A percentile compares a stretch with the other conserved stretches of the same genome.
Conservation (phyloP, 2,888 invertebrate species). For the Desoria tigrina region DNA sequence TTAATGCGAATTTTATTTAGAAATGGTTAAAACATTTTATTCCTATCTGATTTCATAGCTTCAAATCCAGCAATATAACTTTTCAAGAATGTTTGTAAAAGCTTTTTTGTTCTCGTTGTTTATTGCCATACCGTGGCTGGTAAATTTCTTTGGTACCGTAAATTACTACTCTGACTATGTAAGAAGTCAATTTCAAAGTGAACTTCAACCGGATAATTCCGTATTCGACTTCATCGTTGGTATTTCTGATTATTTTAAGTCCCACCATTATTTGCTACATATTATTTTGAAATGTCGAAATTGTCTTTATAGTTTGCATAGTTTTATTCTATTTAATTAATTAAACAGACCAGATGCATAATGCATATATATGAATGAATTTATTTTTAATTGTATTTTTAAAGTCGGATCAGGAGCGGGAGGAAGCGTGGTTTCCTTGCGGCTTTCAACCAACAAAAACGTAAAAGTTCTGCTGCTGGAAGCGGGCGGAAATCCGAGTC, state of each 20-base stretch:
- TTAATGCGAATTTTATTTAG: no score
- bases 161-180: conserved; percentile 33
- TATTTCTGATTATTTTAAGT: no score
- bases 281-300: no score
- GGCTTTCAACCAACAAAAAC: conserved; percentile 30
- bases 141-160: conserved; percentile 28
- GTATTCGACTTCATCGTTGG: conserved; percentile 41
- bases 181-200: conserved; percentile 11
- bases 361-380: not conserved
- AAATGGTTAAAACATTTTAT: no score
- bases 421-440: conserved; percentile 32
- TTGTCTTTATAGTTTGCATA: no score
- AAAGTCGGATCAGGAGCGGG: conserved; percentile 32
- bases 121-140: conserved; percentile 27
- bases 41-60: no score
- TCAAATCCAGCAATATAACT: no score
- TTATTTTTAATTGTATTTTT: not conserved
- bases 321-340: no score
- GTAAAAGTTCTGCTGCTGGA: conserved; percentile 33
- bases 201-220: conserved; percentile 10
- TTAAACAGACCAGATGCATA: not conserved
- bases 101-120: conserved; percentile 22
- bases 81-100: conserved; percentile 4
- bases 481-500: conserved; percentile 28
- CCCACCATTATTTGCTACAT: no score